Percentiles rank a stretch among this genome's conserved stretches.
Conservation (phyloP, 2,888 invertebrate genomes). For the Oscheius sp. region DNA sequence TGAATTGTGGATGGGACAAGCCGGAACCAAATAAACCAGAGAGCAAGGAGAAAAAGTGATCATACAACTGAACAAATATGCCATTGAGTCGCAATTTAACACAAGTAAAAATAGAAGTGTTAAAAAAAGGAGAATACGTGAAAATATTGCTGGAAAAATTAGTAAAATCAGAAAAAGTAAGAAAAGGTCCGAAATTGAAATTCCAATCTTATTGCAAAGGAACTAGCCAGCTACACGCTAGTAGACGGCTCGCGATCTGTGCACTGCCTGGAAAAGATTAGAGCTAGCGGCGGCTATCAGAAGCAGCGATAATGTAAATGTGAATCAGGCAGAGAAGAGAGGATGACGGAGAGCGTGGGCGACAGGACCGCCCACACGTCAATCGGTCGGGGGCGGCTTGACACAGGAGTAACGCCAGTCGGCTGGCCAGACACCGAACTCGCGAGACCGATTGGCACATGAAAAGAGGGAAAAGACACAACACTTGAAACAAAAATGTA, state of each 20-base stretch:
- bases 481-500: too few relatives aligned
- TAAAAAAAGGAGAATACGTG: too few relatives aligned
- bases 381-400: constrained; percentile 27
- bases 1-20: not conserved
- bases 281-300: constrained; percentile 1
- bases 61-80: too few relatives aligned
- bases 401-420: constrained; percentile 4
- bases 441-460: not conserved
- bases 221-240: too few relatives aligned
- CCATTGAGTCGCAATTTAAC: too few relatives aligned
- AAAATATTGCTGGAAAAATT: too few relatives aligned
- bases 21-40: not conserved
- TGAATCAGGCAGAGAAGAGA: not conserved
- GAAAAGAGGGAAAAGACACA: too few relatives aligned
- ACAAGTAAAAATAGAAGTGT: too few relatives aligned
- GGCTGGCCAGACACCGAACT: not conserved
- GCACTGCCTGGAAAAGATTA: not conserved
- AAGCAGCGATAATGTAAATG: constrained; percentile 20
- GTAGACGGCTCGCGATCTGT: too few relatives aligned
- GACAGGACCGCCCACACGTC: constrained; percentile 22
- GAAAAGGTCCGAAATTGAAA: too few relatives aligned
- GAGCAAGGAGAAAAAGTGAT: not conserved
- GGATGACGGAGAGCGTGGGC: constrained; percentile 2
- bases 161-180: too few relatives aligned
- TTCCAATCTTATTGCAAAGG: too few relatives aligned